Conservation (phyloP, 2,888 invertebrate species). For the Ligdia adustata region DNA sequence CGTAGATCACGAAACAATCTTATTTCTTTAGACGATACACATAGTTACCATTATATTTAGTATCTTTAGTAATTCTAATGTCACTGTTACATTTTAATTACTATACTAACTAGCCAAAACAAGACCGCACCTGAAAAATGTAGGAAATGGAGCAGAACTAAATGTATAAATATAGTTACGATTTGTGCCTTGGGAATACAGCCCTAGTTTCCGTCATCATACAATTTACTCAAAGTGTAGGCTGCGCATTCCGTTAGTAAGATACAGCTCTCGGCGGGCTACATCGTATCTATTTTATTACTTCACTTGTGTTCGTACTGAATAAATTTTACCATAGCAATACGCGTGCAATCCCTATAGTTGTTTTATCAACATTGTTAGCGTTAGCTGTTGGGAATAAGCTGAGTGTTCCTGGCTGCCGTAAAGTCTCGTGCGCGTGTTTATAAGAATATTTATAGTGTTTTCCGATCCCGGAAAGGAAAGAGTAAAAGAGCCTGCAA, state of each 20-base stretch:
- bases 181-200: constrained; percentile 33
- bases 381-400: constrained; percentile 6
- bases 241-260: constrained; percentile 39
- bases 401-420: neutral
- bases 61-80: no score
- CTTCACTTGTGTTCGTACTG: constrained; percentile 27
- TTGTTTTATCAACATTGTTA: constrained; percentile 20
- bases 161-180: constrained; percentile 23
- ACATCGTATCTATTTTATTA: constrained; percentile 30
- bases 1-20: no score
- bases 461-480: neutral
- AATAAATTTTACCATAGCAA: constrained; percentile 26
- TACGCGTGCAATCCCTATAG: constrained; percentile 20
- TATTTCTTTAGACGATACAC: no score
- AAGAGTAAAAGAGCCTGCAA: no score
- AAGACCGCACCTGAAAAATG: neutral
- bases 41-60: no score
- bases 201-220: constrained; percentile 22
- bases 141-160: constrained; percentile 17
- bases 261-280: constrained; percentile 42
- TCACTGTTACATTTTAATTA: no score
- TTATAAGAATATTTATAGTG: neutral
- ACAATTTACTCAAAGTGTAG: constrained; percentile 36
- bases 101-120: neutral
- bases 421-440: constrained; percentile 1